phyloP scores from a whole-genome alignment of 2,113 vertebrate genomes.

The Heptranchias perlo region DNA sequence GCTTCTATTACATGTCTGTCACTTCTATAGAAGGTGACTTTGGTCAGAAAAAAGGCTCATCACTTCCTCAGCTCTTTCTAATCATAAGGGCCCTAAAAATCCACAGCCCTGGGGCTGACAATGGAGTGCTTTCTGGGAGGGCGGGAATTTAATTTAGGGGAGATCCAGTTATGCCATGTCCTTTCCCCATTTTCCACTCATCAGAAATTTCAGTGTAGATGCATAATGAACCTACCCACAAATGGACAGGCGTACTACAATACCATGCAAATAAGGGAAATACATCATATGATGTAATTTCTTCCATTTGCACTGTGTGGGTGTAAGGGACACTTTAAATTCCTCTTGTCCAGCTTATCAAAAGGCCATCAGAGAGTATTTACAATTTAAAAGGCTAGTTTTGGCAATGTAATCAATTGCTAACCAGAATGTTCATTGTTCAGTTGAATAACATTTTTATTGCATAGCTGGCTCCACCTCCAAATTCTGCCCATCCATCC shows the following conservation, averaged over 20 bases:
- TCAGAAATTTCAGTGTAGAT: neutral
- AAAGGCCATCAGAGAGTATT: neutral
- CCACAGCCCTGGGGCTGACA: neutral
- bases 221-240: neutral
- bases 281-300: neutral
- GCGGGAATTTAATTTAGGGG: neutral
- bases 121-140: neutral
- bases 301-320: neutral
- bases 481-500: neutral
- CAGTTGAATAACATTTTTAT: neutral
- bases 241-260: neutral
- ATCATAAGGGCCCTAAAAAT: neutral
- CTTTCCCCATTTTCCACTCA: neutral
- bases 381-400: neutral
- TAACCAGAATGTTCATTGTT: neutral
- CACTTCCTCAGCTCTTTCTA: neutral
- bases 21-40: conserved; percentile 16
- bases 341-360: neutral
- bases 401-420: neutral
- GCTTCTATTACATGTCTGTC: conserved; percentile 2
- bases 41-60: neutral
- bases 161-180: neutral
- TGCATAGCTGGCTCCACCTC: neutral
- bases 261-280: neutral
- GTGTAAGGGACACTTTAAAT: neutral